These are phyloP conservation scores for Empidonax alnorum DNA, from an alignment of 2,113 vertebrate genomes.

Conservation along the genomic window DNA sequence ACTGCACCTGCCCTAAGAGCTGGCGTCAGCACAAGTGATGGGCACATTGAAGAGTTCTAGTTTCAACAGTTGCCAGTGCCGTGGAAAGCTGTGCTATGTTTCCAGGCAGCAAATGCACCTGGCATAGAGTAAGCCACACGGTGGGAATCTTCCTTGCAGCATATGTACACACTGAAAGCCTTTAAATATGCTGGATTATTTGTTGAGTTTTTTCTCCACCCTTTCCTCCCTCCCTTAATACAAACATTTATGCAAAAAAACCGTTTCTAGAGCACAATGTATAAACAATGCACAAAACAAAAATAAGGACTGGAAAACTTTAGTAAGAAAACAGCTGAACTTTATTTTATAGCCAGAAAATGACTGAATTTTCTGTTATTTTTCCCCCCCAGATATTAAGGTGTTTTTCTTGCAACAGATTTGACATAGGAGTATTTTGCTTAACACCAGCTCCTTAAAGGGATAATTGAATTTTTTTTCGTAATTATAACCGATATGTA, in stretches of 20 bases:
- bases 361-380: background rate
- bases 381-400: background rate
- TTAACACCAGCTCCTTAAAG: background rate
- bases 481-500: background rate
- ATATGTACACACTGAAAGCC: background rate
- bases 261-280: background rate
- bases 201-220: background rate
- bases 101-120: background rate
- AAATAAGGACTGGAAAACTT: background rate
- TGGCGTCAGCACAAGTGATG: background rate
- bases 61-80: background rate
- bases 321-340: background rate
- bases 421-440: background rate
- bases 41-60: background rate
- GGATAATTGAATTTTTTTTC: background rate
- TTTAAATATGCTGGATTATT: background rate
- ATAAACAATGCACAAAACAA: constrained; percentile 29
- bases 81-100: background rate
- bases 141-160: background rate
- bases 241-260: constrained; percentile 42
- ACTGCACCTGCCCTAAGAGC: background rate
- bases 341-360: background rate
- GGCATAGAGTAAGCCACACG: background rate
- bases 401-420: background rate
- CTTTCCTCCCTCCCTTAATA: background rate